Conservation (phyloP, 1,140 invertebrate species). For the Ceratina australensis region DNA sequence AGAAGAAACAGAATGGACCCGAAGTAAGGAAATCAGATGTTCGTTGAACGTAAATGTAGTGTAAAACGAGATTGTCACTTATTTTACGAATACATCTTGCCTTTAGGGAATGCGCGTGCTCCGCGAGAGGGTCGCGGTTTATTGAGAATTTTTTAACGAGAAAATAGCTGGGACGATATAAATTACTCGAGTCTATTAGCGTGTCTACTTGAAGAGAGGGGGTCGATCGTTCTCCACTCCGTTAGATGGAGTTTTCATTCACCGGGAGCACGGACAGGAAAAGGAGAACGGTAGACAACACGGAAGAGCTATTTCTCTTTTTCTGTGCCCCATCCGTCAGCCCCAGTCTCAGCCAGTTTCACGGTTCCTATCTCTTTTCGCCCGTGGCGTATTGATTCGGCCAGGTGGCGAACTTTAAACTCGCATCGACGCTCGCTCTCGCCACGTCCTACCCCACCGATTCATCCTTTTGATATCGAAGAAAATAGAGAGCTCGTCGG, state of each 20-base stretch:
- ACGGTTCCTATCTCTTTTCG: constrained; percentile 12
- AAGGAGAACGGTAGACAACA: background rate
- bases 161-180: constrained; percentile 22
- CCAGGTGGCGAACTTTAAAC: constrained; percentile 43
- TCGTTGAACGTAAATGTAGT: too few relatives aligned
- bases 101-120: background rate
- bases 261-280: background rate
- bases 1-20: too few relatives aligned
- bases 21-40: too few relatives aligned
- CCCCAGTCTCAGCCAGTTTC: constrained; percentile 24
- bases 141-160: constrained; percentile 13
- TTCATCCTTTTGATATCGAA: background rate
- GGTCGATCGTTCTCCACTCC: constrained; percentile 17
- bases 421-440: constrained; percentile 18
- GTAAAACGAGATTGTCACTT: too few relatives aligned
- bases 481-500: background rate
- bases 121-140: background rate
- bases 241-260: constrained; percentile 35
- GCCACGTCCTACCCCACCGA: constrained; percentile 5
- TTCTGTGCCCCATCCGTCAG: background rate
- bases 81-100: too few relatives aligned
- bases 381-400: constrained; percentile 45
- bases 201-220: constrained; percentile 8
- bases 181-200: constrained; percentile 29
- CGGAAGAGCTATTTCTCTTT: background rate